Percentiles rank a stretch among this genome's conserved stretches.
Evolutionary conservation across 2,888 invertebrate genomes (phyloP).

Genomic region (Lasius platythorax): DNA sequence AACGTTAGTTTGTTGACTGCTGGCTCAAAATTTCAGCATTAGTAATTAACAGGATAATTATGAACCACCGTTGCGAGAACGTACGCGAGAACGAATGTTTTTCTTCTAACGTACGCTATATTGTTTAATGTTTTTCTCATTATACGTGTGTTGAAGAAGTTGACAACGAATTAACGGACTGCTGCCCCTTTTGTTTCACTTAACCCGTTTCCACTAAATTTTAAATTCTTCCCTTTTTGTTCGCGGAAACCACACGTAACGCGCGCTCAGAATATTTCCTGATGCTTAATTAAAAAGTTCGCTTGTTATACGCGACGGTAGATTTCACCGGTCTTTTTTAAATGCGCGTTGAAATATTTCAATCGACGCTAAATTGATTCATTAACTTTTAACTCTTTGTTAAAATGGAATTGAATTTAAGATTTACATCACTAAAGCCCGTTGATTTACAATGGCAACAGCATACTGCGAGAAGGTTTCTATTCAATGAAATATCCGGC

Average conservation of each 20-base stretch:
- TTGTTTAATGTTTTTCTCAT: slow-evolving; percentile 48
- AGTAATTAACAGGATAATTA: slow-evolving; percentile 40
- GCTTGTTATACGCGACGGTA: slow-evolving; percentile 21
- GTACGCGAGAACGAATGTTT: neutral
- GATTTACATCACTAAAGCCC: neutral
- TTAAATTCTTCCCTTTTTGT: slow-evolving; percentile 27
- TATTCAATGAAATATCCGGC: neutral
- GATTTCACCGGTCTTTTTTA: neutral
- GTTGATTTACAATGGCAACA: slow-evolving; percentile 13
- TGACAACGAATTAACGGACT: slow-evolving; percentile 34
- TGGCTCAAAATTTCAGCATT: slow-evolving; percentile 26
- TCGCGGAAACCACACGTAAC: slow-evolving; percentile 1
- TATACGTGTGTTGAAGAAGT: slow-evolving; percentile 35
- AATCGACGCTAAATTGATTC: neutral
- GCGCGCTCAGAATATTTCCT: slow-evolving; percentile 14
- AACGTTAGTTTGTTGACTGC: slow-evolving; percentile 32
- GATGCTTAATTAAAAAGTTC: slow-evolving; percentile 46
- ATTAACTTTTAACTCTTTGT: slow-evolving; percentile 26
- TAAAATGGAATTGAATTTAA: neutral
- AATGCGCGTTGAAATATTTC: slow-evolving; percentile 19
- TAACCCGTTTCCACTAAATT: slow-evolving; percentile 38
- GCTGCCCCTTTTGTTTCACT: slow-evolving; percentile 43
- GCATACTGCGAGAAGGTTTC: slow-evolving; percentile 1
- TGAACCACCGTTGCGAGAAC: slow-evolving; percentile 15
- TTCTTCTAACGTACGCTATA: neutral